phyloP scores from a whole-genome alignment of 1,140 invertebrate genomes.

The Cherax destructor region DNA sequence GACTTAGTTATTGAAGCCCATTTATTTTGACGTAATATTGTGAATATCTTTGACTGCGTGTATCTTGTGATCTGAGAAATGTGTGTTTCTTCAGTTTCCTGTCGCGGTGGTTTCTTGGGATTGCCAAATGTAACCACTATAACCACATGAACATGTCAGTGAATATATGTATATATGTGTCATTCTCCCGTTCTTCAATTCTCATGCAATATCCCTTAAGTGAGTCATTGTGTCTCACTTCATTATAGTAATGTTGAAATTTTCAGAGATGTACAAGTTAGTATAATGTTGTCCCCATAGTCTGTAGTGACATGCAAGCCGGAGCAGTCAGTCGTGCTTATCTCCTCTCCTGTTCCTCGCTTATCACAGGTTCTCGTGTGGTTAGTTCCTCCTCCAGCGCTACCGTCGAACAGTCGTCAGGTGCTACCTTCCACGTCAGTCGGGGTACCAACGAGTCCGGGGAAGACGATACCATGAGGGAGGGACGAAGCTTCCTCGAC shows the following conservation, averaged over 20 bases:
- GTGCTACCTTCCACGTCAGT: conserved; percentile 15
- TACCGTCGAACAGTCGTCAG: conserved; percentile 39
- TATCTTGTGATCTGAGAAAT: not conserved
- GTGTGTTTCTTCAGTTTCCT: conserved; percentile 22
- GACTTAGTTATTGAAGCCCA: too few species aligned
- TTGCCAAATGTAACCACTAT: not conserved
- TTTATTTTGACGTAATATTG: too few species aligned
- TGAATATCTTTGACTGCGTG: not conserved
- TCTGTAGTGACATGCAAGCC: not conserved
- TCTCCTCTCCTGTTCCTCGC: not conserved
- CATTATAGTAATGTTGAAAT: too few species aligned
- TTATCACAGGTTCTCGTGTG: not conserved
- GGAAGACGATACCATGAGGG: conserved; percentile 34
- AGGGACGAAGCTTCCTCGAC: conserved; percentile 79
- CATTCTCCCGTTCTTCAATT: not conserved
- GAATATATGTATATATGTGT: conserved; percentile 1
- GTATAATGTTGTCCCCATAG: not conserved
- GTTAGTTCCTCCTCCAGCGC: conserved; percentile 41
- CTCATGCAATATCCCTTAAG: not conserved
- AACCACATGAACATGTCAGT: conserved; percentile 2
- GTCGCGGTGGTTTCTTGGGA: conserved; percentile 15
- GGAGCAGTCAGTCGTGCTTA: not conserved
- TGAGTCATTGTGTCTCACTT: not conserved
- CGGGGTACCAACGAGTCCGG: not conserved
- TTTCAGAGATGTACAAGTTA: too few species aligned